Conservation (phyloP, 2,113 vertebrate genomes). For the Larimichthys crocea region DNA sequence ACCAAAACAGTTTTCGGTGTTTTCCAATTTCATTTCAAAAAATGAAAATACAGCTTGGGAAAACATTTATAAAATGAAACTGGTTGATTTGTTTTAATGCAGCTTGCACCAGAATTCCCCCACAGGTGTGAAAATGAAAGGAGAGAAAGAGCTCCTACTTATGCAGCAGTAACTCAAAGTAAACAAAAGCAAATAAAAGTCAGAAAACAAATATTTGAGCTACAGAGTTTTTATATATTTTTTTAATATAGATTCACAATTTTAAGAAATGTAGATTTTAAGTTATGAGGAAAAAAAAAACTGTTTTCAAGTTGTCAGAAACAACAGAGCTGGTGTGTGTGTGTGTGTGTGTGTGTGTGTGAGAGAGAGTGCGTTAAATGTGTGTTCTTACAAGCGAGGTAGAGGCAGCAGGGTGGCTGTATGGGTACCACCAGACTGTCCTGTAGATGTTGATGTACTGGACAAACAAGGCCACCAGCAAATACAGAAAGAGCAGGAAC, state of each 20-base stretch:
- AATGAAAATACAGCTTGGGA: too few relatives aligned
- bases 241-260: too few relatives aligned
- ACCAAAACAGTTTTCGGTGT: neutral
- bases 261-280: too few relatives aligned
- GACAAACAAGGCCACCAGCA: conserved; percentile 96
- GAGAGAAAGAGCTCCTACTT: neutral
- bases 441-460: conserved; percentile 99
- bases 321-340: too few relatives aligned
- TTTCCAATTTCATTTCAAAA: neutral
- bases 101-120: too few relatives aligned
- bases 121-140: neutral
- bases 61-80: neutral
- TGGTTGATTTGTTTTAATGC: neutral
- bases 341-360: too few relatives aligned
- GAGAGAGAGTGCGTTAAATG: neutral
- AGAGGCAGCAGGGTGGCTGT: conserved; percentile 95
- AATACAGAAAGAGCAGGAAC: conserved; percentile 96
- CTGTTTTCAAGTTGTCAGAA: too few relatives aligned
- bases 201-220: neutral
- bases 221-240: neutral
- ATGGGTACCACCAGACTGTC: conserved; percentile 99
- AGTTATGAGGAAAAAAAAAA: neutral
- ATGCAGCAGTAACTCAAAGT: neutral
- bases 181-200: too few relatives aligned
- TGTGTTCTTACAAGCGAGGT: conserved; percentile 89